phyloP scores from a whole-genome alignment of 1,140 invertebrate species.

The Pseudomyrmex concolor region DNA sequence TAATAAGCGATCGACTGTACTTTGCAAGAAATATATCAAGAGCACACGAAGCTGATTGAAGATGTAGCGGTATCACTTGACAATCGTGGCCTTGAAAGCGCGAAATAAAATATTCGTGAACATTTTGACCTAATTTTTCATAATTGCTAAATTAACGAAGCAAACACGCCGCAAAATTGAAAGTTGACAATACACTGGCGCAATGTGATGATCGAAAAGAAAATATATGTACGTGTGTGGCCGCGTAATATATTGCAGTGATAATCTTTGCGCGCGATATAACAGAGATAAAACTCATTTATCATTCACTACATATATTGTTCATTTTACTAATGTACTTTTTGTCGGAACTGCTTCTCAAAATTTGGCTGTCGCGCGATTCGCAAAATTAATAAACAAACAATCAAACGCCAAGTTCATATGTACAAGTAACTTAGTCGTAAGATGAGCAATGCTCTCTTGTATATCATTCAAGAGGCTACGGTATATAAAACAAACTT shows the following conservation, averaged over 20 bases:
- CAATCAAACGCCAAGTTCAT: neutral
- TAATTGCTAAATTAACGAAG: slow-evolving; percentile 55
- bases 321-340: too few relatives aligned
- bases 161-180: neutral
- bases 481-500: slow-evolving; percentile 30
- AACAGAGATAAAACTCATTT: too few relatives aligned
- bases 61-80: slow-evolving; percentile 49
- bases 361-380: too few relatives aligned
- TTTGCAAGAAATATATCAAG: neutral
- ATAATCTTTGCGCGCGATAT: too few relatives aligned
- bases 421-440: neutral
- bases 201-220: slow-evolving; percentile 1
- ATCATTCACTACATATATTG: too few relatives aligned
- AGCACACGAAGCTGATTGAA: slow-evolving; percentile 52
- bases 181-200: too few relatives aligned
- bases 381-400: neutral
- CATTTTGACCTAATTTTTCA: slow-evolving; percentile 53
- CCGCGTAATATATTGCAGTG: neutral
- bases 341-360: too few relatives aligned
- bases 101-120: slow-evolving; percentile 69
- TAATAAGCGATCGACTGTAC: neutral
- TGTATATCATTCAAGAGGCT: neutral
- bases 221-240: neutral
- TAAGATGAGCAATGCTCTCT: slow-evolving; percentile 2
- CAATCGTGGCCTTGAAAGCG: slow-evolving; percentile 61